Percentiles rank a stretch among this genome's conserved stretches.
phyloP scores from a whole-genome alignment of 2,888 invertebrate genomes.

The Acanthosepion esculentum region DNA sequence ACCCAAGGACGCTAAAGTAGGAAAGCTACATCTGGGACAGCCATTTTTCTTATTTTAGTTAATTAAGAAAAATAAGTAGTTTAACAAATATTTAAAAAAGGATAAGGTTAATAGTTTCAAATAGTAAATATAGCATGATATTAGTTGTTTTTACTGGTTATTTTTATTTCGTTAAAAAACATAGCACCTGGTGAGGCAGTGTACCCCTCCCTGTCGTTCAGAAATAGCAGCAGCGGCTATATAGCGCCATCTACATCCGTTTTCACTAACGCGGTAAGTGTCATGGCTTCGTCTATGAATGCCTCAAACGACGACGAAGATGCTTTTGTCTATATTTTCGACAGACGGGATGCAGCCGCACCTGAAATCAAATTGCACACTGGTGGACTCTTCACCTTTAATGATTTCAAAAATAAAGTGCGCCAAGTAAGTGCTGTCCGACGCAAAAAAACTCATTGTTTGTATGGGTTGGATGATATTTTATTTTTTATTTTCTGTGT shows the following conservation, averaged over 20 bases:
- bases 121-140: background rate
- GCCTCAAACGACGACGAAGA: constrained; percentile 63
- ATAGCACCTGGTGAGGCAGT: constrained; percentile 43
- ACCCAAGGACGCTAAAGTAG: background rate
- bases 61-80: background rate
- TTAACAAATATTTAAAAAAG: background rate
- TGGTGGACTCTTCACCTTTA: constrained; percentile 63
- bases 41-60: background rate
- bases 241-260: constrained; percentile 47
- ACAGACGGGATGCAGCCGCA: constrained; percentile 66
- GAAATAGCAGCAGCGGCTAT: constrained; percentile 40
- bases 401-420: constrained; percentile 65
- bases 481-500: background rate
- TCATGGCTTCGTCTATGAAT: constrained; percentile 47
- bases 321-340: constrained; percentile 69
- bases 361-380: constrained; percentile 68
- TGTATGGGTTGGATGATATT: background rate
- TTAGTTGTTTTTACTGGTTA: background rate
- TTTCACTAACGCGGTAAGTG: constrained; percentile 38
- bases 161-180: background rate
- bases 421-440: constrained; percentile 58
- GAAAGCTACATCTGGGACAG: background rate
- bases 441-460: background rate
- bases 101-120: background rate
- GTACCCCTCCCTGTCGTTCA: background rate